These are phyloP conservation scores for Zaprionus africanus DNA, from an alignment of 1,140 invertebrate genomes.

Conservation along the genomic window DNA sequence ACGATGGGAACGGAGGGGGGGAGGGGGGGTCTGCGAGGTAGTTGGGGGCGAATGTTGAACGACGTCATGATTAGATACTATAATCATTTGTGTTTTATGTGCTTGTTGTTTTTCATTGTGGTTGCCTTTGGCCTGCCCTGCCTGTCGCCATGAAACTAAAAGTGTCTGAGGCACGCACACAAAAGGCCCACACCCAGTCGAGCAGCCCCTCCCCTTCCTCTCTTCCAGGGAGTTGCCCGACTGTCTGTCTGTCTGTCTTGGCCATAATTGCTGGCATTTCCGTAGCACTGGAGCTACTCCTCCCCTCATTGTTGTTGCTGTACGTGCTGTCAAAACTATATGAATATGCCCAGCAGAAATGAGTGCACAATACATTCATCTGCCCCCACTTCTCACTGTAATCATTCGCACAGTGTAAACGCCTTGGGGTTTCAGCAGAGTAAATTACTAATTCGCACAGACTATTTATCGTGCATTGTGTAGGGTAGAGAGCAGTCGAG, in stretches of 20 bases:
- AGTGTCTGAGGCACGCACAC: conserved; percentile 57
- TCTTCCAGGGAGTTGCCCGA: conserved; percentile 7
- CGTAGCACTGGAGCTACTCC: conserved; percentile 9
- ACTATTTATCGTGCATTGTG: conserved; percentile 5
- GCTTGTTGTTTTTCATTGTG: conserved; percentile 73
- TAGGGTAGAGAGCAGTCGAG: neutral
- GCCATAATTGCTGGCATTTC: conserved; percentile 45
- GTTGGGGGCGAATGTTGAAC: conserved; percentile 39
- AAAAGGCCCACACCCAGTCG: conserved; percentile 3
- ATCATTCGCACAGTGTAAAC: no score
- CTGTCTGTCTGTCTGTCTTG: conserved; percentile 41
- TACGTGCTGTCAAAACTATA: conserved; percentile 63
- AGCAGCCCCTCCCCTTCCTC: neutral
- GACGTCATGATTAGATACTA: conserved; percentile 82
- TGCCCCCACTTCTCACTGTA: no score
- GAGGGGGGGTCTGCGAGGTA: neutral
- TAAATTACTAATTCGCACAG: conserved; percentile 29
- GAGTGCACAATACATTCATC: conserved; percentile 1
- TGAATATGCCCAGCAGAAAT: conserved; percentile 53
- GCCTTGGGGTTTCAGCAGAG: conserved; percentile 23
- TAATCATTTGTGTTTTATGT: conserved; percentile 83
- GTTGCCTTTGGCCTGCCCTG: conserved; percentile 49
- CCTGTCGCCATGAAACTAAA: conserved; percentile 57
- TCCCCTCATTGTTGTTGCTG: conserved; percentile 22
- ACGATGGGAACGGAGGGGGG: neutral